These are phyloP conservation scores for Percopsis transmontana DNA, from an alignment of 2,113 vertebrate species.

Conservation along the genomic window DNA sequence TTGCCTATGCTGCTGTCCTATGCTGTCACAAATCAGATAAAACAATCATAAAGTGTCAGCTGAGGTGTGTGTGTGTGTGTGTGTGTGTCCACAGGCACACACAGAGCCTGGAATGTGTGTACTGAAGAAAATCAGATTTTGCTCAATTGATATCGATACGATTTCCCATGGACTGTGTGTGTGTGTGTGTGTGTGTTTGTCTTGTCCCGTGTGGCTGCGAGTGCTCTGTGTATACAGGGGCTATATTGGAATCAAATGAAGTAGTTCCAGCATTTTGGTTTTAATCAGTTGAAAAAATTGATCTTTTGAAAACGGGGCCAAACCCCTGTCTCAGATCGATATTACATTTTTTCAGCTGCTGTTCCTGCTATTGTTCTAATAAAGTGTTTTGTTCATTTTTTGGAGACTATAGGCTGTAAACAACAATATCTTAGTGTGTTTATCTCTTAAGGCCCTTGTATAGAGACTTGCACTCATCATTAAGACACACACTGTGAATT, in stretches of 20 bases:
- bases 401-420: constrained; percentile 6
- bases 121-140: constrained; percentile 22
- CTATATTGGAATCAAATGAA: constrained; percentile 34
- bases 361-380: constrained; percentile 11
- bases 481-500: too few relatives aligned
- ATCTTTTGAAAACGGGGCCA: constrained; percentile 10
- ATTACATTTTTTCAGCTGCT: constrained; percentile 28
- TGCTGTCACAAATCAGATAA: too few relatives aligned
- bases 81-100: not conserved
- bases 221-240: not conserved
- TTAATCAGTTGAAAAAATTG: constrained; percentile 25
- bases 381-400: constrained; percentile 8
- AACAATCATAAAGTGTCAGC: too few relatives aligned
- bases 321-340: constrained; percentile 30
- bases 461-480: too few relatives aligned
- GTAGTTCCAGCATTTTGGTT: constrained; percentile 32
- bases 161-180: constrained; percentile 25
- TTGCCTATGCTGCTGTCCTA: too few relatives aligned
- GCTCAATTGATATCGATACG: constrained; percentile 13
- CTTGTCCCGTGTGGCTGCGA: not conserved
- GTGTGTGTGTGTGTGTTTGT: not conserved
- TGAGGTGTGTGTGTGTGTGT: not conserved
- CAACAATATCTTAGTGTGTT: not conserved
- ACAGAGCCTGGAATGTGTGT: not conserved
- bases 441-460: not conserved